These are phyloP conservation scores for Acrobasis consociella DNA, from an alignment of 2,888 invertebrate species.

Conservation along the genomic window DNA sequence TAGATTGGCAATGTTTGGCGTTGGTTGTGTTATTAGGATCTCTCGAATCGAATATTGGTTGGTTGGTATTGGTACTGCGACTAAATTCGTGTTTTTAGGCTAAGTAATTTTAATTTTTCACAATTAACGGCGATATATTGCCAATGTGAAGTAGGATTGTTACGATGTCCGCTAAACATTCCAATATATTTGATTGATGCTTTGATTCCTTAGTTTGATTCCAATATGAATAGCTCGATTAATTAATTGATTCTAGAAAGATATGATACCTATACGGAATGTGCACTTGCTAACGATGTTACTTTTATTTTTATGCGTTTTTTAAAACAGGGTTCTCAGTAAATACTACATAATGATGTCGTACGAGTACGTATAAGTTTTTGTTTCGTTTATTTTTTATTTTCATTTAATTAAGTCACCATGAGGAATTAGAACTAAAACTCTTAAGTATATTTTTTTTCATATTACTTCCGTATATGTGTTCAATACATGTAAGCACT, in stretches of 20 bases:
- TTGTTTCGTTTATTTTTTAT: too few relatives aligned
- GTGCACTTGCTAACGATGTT: neutral
- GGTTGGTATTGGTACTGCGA: constrained; percentile 29
- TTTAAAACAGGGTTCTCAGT: neutral
- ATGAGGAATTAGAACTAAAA: too few relatives aligned
- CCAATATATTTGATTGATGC: constrained; percentile 10
- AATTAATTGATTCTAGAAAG: neutral
- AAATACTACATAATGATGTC: too few relatives aligned
- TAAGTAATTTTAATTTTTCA: constrained; percentile 19
- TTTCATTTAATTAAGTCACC: too few relatives aligned
- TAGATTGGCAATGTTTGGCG: constrained; percentile 12
- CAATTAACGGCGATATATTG: neutral
- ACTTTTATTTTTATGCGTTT: neutral
- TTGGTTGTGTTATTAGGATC: constrained; percentile 61
- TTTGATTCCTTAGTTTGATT: neutral
- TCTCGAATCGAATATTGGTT: constrained; percentile 44
- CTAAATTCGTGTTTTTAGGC: constrained; percentile 29
- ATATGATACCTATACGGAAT: too few relatives aligned
- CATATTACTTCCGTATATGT: constrained; percentile 9
- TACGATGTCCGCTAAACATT: constrained; percentile 14
- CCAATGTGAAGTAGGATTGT: neutral
- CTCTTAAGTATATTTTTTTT: neutral
- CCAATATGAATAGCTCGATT: neutral
- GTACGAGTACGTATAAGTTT: too few relatives aligned
- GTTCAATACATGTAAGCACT: neutral